Evolutionary conservation across 1,140 invertebrate genomes (phyloP).

Genomic region (Pygmarrhopalites habei): DNA sequence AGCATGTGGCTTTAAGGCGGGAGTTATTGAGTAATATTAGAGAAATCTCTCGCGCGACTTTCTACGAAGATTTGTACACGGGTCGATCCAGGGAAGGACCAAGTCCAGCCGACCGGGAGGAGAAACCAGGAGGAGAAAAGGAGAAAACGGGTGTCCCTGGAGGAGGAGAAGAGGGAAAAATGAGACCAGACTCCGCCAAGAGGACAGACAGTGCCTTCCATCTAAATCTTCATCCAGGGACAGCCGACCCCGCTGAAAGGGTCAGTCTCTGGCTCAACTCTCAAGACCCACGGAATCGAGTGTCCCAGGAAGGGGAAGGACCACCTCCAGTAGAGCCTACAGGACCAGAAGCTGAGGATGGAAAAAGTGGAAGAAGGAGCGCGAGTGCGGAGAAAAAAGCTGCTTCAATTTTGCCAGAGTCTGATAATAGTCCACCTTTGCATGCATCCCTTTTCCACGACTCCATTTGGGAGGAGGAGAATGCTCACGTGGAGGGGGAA

Average conservation of each 20-base stretch:
- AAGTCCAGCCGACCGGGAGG: constrained; percentile 1
- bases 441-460: constrained; percentile 26
- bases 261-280: constrained; percentile 11
- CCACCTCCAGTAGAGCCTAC: background rate
- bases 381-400: background rate
- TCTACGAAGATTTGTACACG: constrained; percentile 32
- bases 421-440: constrained; percentile 1
- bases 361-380: background rate
- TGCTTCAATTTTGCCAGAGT: background rate
- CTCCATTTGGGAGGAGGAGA: constrained; percentile 21
- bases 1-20: constrained; percentile 29
- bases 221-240: background rate
- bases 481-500: background rate
- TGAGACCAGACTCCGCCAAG: too few relatives aligned
- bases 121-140: background rate
- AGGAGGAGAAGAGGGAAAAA: too few relatives aligned
- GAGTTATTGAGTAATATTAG: constrained; percentile 33
- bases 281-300: too few relatives aligned
- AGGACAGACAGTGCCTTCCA: too few relatives aligned
- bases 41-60: constrained; percentile 30
- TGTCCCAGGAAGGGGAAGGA: background rate
- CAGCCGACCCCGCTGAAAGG: constrained; percentile 4
- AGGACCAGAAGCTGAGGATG: too few relatives aligned
- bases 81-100: background rate
- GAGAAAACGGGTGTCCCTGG: background rate